These are phyloP conservation scores for Drosophila mayaguana DNA, from an alignment of 2,888 invertebrate species.

Conservation along the genomic window DNA sequence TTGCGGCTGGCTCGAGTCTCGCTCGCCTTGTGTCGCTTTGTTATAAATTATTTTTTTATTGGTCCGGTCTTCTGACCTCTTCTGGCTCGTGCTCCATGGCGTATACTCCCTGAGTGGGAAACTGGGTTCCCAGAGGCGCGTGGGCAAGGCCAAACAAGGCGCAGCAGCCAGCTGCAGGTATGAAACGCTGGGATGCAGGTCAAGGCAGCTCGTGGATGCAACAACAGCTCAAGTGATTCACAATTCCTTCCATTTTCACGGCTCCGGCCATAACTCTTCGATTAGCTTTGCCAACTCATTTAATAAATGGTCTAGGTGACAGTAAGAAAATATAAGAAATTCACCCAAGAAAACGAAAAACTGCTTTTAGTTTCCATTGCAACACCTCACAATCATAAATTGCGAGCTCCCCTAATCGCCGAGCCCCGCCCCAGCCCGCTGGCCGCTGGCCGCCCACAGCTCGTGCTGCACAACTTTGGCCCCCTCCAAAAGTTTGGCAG, in stretches of 20 bases:
- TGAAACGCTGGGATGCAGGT: conserved; percentile 7
- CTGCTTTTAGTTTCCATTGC: conserved; percentile 70
- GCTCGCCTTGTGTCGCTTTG: conserved; percentile 47
- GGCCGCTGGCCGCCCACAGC: conserved; percentile 10
- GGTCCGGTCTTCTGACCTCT: conserved; percentile 23
- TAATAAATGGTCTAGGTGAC: conserved; percentile 77
- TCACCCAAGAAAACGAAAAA: conserved; percentile 43
- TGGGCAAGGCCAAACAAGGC: conserved; percentile 31
- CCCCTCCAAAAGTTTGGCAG: conserved; percentile 57
- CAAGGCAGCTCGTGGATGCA: conserved; percentile 19
- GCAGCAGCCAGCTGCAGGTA: conserved; percentile 1
- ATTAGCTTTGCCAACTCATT: conserved; percentile 78
- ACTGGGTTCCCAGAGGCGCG: conserved; percentile 37
- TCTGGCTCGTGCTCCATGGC: conserved; percentile 1
- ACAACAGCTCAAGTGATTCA: conserved; percentile 11
- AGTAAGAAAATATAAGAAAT: conserved; percentile 77
- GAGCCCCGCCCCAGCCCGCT: background rate
- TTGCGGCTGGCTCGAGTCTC: conserved; percentile 10
- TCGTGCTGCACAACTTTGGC: conserved; percentile 60
- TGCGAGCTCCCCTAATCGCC: conserved; percentile 32
- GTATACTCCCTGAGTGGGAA: conserved; percentile 48
- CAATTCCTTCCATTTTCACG: conserved; percentile 24
- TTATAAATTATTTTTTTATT: conserved; percentile 80
- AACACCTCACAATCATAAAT: conserved; percentile 79
- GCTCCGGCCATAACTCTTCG: conserved; percentile 69